Base-by-base conservation (phyloP, 2,113 vertebrate species). In the Tragulus kanchil region DNA sequence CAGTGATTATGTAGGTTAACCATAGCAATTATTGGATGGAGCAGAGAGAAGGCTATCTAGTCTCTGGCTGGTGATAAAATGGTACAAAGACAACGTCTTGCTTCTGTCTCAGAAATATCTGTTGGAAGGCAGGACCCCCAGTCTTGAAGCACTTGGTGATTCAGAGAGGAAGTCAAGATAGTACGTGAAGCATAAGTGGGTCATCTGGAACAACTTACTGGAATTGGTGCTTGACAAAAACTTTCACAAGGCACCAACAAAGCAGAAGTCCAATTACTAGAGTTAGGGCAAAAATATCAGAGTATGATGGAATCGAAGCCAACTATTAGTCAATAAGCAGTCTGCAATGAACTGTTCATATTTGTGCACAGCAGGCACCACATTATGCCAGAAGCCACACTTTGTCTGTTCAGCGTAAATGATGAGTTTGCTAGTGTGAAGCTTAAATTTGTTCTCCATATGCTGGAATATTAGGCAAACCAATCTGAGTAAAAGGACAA, bases 211-310 rank as follows among this genome's bases (percentile, higher is more conserved):
- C 31, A 92, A 81, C 58, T 95, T 82, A 45, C 85, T 96, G 64
- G 36, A 94, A 97, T 21, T 89, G 61, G 6, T 45, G 17, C 17
- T 83, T 67, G 52, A 64, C 23, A 93, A 87, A 82, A 13, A 13
- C 52, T 64, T 11, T 94, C 71, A 91, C 19, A 93, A 64, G 25
- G 6, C 54, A 48, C 4, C 13, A 69, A 71, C 3, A 78, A 97
- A 97, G 71, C 86, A 94, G 94, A 97, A 95, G 71, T 91, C 13
- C 25, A 84, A 3, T 92, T 94, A 93, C 83, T 58, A 56, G 73
- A 95, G 93, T 0, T 19, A 9, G 50, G 28, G 26, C 54, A n/a
- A 25, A 23, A 69, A 28, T 8, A 73, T 31, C 48, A 12, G 6
- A 75, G 21, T 65, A 64, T 78, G 15, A 23, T 54, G 92, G 36